These are phyloP conservation scores for Brachionus angularis DNA, from an alignment of 1,140 invertebrate genomes.

Conservation along the genomic window DNA sequence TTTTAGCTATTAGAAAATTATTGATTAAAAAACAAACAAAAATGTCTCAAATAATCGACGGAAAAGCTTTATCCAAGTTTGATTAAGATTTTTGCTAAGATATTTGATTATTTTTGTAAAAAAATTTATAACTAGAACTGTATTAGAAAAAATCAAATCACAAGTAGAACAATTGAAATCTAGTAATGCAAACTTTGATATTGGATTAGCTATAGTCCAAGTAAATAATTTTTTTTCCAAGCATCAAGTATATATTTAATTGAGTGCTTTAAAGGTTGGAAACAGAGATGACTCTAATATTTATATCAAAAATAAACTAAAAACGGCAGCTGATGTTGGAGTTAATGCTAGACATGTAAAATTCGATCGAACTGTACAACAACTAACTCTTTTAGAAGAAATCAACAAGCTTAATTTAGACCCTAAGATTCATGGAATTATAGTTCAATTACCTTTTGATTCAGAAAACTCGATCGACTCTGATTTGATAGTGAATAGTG, in stretches of 20 bases:
- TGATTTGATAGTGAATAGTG: constrained; percentile 77
- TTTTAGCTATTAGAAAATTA: too few species aligned
- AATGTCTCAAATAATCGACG: constrained; percentile 34
- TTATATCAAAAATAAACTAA: constrained; percentile 94
- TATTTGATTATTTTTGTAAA: too few species aligned
- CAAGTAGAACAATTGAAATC: constrained; percentile 4
- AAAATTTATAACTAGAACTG: too few species aligned
- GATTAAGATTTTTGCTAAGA: too few species aligned
- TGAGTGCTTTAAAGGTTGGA: constrained; percentile 66
- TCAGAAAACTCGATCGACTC: constrained; percentile 74
- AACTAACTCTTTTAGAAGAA: constrained; percentile 64
- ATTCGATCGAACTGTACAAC: constrained; percentile 56
- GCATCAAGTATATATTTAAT: not conserved
- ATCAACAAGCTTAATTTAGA: constrained; percentile 77
- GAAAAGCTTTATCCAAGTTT: constrained; percentile 29
- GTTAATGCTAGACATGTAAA: constrained; percentile 76
- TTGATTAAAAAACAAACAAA: too few species aligned
- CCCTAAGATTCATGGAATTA: constrained; percentile 82
- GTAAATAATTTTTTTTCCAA: not conserved
- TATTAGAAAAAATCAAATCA: constrained; percentile 19
- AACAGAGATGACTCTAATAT: constrained; percentile 95
- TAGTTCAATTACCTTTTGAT: constrained; percentile 87
- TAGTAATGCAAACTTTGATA: constrained; percentile 1
- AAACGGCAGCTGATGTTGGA: constrained; percentile 83
- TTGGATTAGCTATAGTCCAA: constrained; percentile 37